These are phyloP conservation scores for pig (Sus scrofa) DNA, from an alignment of 2,113 vertebrate genomes.

Conservation along the genomic window T2T-Sscrofa CM000816.6:99201501-99202000, in stretches of 20 bases:
- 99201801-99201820: conserved; percentile 1
- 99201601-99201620: conserved; percentile 24
- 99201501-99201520: conserved; percentile 48
- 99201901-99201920: conserved; percentile 28
- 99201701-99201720: conserved; percentile 25
- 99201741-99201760: conserved; percentile 46
- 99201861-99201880: conserved; percentile 43
- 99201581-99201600: conserved; percentile 42
- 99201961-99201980: conserved; percentile 33
- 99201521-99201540: conserved; percentile 62
- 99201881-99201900: background rate
- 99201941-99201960: background rate
- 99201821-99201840: background rate
- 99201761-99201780: conserved; percentile 18
- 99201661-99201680: conserved; percentile 22
- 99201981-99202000: background rate
- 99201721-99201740: background rate
- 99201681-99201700: conserved; percentile 35
- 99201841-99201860: background rate
- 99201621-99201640: conserved; percentile 20
- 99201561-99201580: background rate
- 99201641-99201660: conserved; percentile 14
- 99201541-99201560: conserved; percentile 19
- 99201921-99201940: conserved; percentile 16
- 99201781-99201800: background rate